Evolutionary conservation across 23 tunicate species (phyloP).

Genomic region (Styela plicata): DNA sequence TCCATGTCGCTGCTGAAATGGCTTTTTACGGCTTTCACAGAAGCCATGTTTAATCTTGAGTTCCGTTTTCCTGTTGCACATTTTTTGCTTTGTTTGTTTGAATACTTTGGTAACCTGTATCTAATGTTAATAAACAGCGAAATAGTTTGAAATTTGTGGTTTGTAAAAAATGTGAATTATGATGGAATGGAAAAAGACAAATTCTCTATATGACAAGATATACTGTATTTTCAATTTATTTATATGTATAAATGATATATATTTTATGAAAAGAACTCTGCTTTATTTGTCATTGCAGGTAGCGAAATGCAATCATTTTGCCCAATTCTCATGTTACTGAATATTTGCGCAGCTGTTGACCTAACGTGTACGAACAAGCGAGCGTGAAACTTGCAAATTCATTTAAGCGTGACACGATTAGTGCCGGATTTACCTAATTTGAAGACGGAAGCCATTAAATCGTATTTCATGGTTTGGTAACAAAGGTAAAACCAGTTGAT

Average conservation of each 20-base stretch:
- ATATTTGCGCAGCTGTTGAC: not conserved
- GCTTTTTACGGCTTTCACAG: slow-evolving; percentile 20
- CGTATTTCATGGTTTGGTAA: not conserved
- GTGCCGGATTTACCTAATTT: not conserved
- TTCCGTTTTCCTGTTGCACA: slow-evolving; percentile 26
- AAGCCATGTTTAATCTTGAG: slow-evolving; percentile 21
- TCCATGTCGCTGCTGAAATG: slow-evolving; percentile 50
- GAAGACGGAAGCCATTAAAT: not conserved
- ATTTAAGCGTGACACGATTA: not conserved
- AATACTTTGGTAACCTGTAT: slow-evolving; percentile 15
- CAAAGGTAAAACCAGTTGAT: not conserved
- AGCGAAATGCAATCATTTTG: too few relatives aligned
- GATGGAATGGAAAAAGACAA: too few relatives aligned
- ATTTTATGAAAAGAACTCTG: too few relatives aligned
- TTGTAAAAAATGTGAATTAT: too few relatives aligned
- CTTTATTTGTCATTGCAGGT: too few relatives aligned
- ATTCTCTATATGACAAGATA: too few relatives aligned
- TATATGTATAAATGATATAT: too few relatives aligned
- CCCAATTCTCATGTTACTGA: too few relatives aligned
- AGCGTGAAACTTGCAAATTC: not conserved
- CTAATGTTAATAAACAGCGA: slow-evolving; percentile 5
- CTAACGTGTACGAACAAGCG: not conserved
- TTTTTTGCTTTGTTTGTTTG: slow-evolving; percentile 15
- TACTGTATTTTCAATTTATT: too few relatives aligned
- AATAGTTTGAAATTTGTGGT: not conserved